Conservation (phyloP, 1,140 invertebrate species). For the Philopotamus ludificatus region DNA sequence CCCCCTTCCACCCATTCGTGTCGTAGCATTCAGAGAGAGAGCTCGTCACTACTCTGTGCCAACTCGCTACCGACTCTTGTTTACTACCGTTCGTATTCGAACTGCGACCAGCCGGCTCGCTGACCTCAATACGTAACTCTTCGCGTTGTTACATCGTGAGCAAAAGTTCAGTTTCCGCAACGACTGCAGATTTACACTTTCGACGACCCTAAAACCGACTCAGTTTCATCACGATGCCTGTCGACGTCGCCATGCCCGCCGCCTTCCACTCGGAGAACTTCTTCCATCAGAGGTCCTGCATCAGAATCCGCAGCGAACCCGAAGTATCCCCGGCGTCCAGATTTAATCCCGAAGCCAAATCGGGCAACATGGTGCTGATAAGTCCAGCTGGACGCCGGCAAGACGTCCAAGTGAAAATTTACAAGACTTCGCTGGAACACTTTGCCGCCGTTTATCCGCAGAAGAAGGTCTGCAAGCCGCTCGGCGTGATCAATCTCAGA, state of each 20-base stretch:
- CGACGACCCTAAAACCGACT: no score
- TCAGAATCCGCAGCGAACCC: slow-evolving; percentile 46
- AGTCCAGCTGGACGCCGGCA: slow-evolving; percentile 60
- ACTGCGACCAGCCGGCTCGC: neutral
- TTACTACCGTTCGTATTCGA: neutral
- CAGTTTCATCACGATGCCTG: slow-evolving; percentile 26
- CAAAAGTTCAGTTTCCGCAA: neutral
- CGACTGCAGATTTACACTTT: neutral
- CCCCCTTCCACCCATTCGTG: slow-evolving; percentile 1
- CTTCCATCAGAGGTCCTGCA: slow-evolving; percentile 29
- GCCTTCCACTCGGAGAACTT: slow-evolving; percentile 39
- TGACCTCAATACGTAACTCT: neutral
- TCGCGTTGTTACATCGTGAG: no score
- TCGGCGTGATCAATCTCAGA: slow-evolving; percentile 63
- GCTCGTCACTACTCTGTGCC: neutral
- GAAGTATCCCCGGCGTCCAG: slow-evolving; percentile 46
- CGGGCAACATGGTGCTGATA: slow-evolving; percentile 61
- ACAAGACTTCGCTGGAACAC: slow-evolving; percentile 65
- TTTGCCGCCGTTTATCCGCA: slow-evolving; percentile 68
- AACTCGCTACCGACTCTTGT: neutral
- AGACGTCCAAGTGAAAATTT: slow-evolving; percentile 64
- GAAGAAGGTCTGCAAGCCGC: slow-evolving; percentile 62
- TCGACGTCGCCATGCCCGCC: slow-evolving; percentile 39
- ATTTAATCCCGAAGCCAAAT: slow-evolving; percentile 63
- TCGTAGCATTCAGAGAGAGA: neutral